Evolutionary conservation across 2,888 invertebrate genomes (phyloP), one percentile per base, ranked within the genome.

Genomic region (Mythimna lalbum): DNA sequence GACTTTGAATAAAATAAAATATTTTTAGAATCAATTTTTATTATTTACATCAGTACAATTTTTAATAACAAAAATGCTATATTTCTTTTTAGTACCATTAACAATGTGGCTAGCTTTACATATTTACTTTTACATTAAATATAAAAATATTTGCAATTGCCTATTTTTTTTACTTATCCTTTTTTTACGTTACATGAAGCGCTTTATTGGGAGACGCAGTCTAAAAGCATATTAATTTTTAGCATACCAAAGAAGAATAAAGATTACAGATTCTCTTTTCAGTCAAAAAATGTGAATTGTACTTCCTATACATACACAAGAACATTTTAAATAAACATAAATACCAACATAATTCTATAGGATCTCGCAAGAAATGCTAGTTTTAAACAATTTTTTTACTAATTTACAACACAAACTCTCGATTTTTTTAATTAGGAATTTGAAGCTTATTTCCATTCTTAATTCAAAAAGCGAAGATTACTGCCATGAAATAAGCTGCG

Each of bases 1-100:
- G n/a, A n/a, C n/a, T n/a, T n/a, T n/a, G n/a, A n/a, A n/a, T 14
- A n/a, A 27, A 63, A 36, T n/a, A 49, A 56, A 27, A 5, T 23
- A 17, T 2, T 2, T 55, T 60, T 69, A 60, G 50, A 63, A 76
- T 61, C 43, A 63, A 55, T 63, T 6, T 70, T 75, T 63, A 56
- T 71, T 73, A 71, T 71, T 67, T 75, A 73, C 62, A 73, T 69
- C 64, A 72, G 69, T 78, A 74, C 63, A 75, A 60, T 23, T 33
- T 57, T 56, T 57, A 57, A 71, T 60, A 79, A 70, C 49, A 56
- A 63, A 53, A 12, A 70, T 55, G 52, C 21, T 23, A 50, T 19
- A 59, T 19, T 10, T 39, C 19, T 69, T 50, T 55, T 43, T 27
- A 56, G 6, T 31, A 31, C 3, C n/a, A 47, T 53, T 50, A 43